Percentiles rank a stretch among this genome's conserved stretches.
Conservation (phyloP, 2,888 invertebrate species). For the Mythimna vitellina region DNA sequence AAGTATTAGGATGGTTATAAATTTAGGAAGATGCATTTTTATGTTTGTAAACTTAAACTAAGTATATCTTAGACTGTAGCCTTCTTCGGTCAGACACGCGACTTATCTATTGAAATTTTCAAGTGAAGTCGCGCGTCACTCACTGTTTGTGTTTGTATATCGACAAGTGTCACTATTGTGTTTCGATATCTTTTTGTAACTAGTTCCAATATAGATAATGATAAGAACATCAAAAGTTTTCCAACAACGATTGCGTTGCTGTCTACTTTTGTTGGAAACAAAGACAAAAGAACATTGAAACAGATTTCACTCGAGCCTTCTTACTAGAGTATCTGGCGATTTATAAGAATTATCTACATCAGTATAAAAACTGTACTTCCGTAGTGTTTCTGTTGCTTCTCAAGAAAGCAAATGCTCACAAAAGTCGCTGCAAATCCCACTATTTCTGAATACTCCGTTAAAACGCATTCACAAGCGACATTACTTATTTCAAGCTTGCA, state of each 20-base stretch:
- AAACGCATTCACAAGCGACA: constrained; percentile 25
- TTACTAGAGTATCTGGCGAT: not conserved
- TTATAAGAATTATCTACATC: not conserved
- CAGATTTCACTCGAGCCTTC: not conserved
- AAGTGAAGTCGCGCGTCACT: constrained; percentile 86
- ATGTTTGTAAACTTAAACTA: constrained; percentile 59
- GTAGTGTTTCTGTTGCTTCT: not conserved
- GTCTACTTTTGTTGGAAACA: constrained; percentile 18
- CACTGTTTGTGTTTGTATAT: constrained; percentile 82
- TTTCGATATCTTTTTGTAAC: constrained; percentile 75
- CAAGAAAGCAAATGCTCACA: not conserved
- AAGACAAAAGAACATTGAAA: constrained; percentile 8
- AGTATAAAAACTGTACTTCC: not conserved
- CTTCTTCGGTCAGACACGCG: constrained; percentile 82
- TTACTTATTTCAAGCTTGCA: constrained; percentile 32
- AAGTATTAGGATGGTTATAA: constrained; percentile 32
- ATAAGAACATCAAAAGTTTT: constrained; percentile 60
- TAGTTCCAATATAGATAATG: constrained; percentile 67
- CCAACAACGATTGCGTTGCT: constrained; percentile 27
- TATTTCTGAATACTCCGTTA: constrained; percentile 28
- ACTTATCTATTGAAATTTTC: constrained; percentile 86
- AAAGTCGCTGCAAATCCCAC: not conserved
- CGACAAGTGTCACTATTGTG: constrained; percentile 81
- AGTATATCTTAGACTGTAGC: constrained; percentile 68
- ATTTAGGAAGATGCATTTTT: constrained; percentile 12